A percentile compares a stretch with the other conserved stretches of the same genome.
Conservation (phyloP, 2,888 invertebrate genomes). For the Sphaerophoria rueppellii region DNA sequence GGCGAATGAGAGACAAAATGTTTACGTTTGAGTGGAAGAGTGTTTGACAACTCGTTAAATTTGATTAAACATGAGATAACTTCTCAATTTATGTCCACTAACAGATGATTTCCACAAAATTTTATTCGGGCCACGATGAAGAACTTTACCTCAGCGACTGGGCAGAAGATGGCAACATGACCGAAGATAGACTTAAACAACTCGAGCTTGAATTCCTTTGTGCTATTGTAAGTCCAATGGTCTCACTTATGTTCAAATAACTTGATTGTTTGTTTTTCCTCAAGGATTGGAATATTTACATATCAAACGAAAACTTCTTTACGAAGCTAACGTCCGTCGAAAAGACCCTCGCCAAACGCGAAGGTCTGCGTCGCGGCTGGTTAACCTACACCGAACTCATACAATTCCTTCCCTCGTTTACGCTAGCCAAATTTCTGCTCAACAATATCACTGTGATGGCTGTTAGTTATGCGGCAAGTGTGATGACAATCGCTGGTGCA, state of each 20-base stretch:
- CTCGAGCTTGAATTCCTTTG: slow-evolving; percentile 94
- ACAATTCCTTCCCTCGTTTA: slow-evolving; percentile 82
- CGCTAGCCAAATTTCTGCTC: slow-evolving; percentile 79
- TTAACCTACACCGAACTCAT: slow-evolving; percentile 91
- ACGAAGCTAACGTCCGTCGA: slow-evolving; percentile 88
- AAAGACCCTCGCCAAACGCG: slow-evolving; percentile 87
- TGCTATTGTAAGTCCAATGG: slow-evolving; percentile 89
- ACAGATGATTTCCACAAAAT: slow-evolving; percentile 98
- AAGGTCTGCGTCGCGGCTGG: slow-evolving; percentile 89
- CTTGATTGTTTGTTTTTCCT: slow-evolving; percentile 49
- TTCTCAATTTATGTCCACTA: neutral
- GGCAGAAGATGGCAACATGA: slow-evolving; percentile 92
- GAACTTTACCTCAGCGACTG: slow-evolving; percentile 93
- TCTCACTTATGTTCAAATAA: neutral
- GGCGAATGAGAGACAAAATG: neutral
- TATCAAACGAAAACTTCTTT: slow-evolving; percentile 90
- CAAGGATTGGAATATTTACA: slow-evolving; percentile 93
- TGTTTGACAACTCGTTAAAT: neutral
- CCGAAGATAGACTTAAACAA: slow-evolving; percentile 88
- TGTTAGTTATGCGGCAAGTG: slow-evolving; percentile 81
- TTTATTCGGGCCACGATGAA: slow-evolving; percentile 96
- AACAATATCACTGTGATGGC: slow-evolving; percentile 80
- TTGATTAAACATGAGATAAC: neutral
- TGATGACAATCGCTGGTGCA: slow-evolving; percentile 81
- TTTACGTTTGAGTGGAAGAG: neutral